Percentiles rank a stretch among this genome's conserved stretches.
Evolutionary conservation across 2,888 invertebrate genomes (phyloP).

Genomic region (Entomobrya proxima): DNA sequence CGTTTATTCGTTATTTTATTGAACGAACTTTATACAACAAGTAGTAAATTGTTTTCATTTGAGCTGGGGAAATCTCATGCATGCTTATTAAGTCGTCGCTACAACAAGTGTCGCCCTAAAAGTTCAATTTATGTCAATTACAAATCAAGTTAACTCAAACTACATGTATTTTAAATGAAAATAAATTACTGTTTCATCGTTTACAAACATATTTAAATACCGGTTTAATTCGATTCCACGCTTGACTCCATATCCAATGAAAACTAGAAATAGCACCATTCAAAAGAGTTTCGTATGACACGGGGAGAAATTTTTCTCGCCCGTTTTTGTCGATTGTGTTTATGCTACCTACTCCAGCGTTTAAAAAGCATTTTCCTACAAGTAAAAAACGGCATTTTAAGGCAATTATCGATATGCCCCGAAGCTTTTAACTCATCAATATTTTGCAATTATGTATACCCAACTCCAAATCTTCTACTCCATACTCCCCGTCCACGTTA

Average conservation of each 20-base stretch:
- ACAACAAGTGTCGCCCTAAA: constrained; percentile 71
- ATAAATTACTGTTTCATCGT: too few relatives aligned
- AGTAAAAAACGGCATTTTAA: background rate
- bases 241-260: constrained; percentile 74
- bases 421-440: background rate
- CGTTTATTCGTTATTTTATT: background rate
- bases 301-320: constrained; percentile 70
- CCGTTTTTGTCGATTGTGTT: constrained; percentile 63
- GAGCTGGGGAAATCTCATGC: constrained; percentile 69
- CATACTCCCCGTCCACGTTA: constrained; percentile 55
- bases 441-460: constrained; percentile 65
- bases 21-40: constrained; percentile 64
- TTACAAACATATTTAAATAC: constrained; percentile 39
- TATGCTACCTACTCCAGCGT: constrained; percentile 65
- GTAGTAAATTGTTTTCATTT: constrained; percentile 67
- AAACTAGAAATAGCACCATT: constrained; percentile 67
- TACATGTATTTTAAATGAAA: too few relatives aligned
- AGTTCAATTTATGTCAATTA: too few relatives aligned
- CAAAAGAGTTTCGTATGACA: constrained; percentile 66
- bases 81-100: constrained; percentile 68
- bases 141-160: too few relatives aligned
- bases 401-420: background rate
- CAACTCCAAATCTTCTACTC: constrained; percentile 73
- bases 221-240: constrained; percentile 71
- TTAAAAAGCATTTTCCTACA: constrained; percentile 72